Conservation (phyloP, 2,888 invertebrate genomes). For the Dynastes grantii region DNA sequence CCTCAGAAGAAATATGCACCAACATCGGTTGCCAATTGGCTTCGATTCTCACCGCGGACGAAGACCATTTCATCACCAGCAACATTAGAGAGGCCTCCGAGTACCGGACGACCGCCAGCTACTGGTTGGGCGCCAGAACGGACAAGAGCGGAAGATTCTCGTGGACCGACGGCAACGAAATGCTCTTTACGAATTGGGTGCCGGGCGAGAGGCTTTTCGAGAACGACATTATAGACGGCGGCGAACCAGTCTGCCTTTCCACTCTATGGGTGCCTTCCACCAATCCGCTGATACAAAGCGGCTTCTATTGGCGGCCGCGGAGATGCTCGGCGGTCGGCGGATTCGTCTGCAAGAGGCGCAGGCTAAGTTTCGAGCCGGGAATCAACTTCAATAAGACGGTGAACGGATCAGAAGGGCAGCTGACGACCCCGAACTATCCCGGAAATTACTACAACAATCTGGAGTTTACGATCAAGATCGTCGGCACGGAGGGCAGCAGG, state of each 20-base stretch:
- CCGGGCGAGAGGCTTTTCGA: constrained; percentile 71
- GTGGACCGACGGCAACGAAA: constrained; percentile 78
- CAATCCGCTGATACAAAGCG: constrained; percentile 78
- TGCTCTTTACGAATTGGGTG: constrained; percentile 78
- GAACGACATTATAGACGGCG: constrained; percentile 61
- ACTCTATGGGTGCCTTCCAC: constrained; percentile 81
- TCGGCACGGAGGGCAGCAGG: constrained; percentile 78
- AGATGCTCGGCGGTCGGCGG: constrained; percentile 79
- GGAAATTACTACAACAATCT: constrained; percentile 81
- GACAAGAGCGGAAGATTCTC: constrained; percentile 71
- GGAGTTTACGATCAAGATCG: constrained; percentile 80
- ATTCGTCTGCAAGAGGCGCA: constrained; percentile 74
- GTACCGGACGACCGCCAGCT: constrained; percentile 81
- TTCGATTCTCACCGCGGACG: constrained; percentile 79
- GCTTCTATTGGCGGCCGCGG: constrained; percentile 81
- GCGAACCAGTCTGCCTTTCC: constrained; percentile 70
- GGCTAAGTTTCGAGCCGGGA: constrained; percentile 67
- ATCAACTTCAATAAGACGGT: constrained; percentile 78
- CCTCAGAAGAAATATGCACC: constrained; percentile 80
- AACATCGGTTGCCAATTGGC: constrained; percentile 82
- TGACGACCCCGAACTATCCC: constrained; percentile 83
- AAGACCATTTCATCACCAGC: constrained; percentile 80
- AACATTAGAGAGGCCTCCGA: constrained; percentile 81
- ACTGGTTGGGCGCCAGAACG: constrained; percentile 81
- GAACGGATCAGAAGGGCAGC: constrained; percentile 76